Evolutionary conservation across 2,888 invertebrate species (phyloP).

Genomic region (Phrixothrix hirtus): DNA sequence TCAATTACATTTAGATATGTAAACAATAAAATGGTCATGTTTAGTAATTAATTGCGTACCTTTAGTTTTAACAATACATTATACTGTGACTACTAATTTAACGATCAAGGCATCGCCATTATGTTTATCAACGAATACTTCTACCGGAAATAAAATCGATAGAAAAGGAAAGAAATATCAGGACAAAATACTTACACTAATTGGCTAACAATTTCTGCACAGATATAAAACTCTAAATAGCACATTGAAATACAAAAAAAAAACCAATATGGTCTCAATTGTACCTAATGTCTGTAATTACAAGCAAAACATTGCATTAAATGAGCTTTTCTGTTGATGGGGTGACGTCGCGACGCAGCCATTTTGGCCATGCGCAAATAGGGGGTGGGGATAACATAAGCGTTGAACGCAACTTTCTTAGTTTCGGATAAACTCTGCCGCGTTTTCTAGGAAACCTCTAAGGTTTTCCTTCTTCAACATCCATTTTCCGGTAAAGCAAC

Average conservation of each 20-base stretch:
- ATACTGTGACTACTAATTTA: too few species aligned
- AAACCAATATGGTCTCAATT: slow-evolving; percentile 21
- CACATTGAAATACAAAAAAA: slow-evolving; percentile 19
- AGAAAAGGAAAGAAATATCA: slow-evolving; percentile 25
- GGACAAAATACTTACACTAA: slow-evolving; percentile 18
- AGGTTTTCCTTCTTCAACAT: slow-evolving; percentile 36
- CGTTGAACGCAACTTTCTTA: slow-evolving; percentile 46
- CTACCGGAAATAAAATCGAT: slow-evolving; percentile 45
- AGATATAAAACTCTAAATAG: slow-evolving; percentile 5
- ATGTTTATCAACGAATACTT: slow-evolving; percentile 31
- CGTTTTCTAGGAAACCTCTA: slow-evolving; percentile 41
- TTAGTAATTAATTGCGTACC: too few species aligned
- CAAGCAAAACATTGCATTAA: slow-evolving; percentile 43
- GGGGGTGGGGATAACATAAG: slow-evolving; percentile 34
- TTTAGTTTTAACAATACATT: too few species aligned
- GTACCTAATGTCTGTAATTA: slow-evolving; percentile 42
- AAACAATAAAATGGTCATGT: too few species aligned
- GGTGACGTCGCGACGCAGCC: slow-evolving; percentile 43
- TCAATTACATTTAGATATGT: too few species aligned
- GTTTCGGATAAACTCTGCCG: slow-evolving; percentile 35
- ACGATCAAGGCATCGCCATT: slow-evolving; percentile 23
- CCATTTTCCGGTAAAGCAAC: slow-evolving; percentile 7
- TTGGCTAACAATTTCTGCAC: slow-evolving; percentile 5
- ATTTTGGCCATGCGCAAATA: slow-evolving; percentile 51
- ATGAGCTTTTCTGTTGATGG: slow-evolving; percentile 37